A percentile compares a stretch with the other conserved stretches of the same genome.
Conservation (phyloP, 2,113 vertebrate species). For the Mustela lutreola region DNA sequence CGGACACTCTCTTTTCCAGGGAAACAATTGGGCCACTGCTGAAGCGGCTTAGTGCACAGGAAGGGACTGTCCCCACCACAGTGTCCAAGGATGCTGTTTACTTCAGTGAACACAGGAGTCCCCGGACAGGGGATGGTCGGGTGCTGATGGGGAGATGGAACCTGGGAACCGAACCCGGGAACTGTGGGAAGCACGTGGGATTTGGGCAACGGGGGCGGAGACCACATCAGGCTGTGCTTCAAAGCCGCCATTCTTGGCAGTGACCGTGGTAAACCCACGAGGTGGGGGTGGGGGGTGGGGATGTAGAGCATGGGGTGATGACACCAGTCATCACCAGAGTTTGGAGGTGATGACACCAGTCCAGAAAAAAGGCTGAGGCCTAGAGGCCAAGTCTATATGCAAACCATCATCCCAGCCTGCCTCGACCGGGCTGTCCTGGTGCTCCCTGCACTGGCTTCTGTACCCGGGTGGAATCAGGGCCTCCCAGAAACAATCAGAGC, state of each 20-base stretch:
- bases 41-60: not conserved
- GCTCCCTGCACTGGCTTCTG: not conserved
- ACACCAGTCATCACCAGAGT: not conserved
- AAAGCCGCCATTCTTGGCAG: not conserved
- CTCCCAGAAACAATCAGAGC: not conserved
- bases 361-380: not conserved
- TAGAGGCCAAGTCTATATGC: not conserved
- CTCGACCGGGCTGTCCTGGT: not conserved
- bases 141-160: not conserved
- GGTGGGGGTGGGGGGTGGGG: too few relatives aligned
- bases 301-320: not conserved
- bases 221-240: not conserved
- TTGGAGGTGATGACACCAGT: not conserved
- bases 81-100: rapidly evolving
- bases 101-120: not conserved
- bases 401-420: not conserved
- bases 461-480: not conserved
- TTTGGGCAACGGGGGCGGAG: not conserved
- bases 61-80: not conserved
- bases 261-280: rapidly evolving
- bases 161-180: not conserved
- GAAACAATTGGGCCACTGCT: not conserved
- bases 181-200: not conserved
- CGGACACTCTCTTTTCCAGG: not conserved
- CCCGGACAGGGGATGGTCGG: not conserved